A percentile compares a stretch with the other conserved stretches of the same genome.
Conservation (phyloP, 2,888 invertebrate species). For the Cephus nigrinus region DNA sequence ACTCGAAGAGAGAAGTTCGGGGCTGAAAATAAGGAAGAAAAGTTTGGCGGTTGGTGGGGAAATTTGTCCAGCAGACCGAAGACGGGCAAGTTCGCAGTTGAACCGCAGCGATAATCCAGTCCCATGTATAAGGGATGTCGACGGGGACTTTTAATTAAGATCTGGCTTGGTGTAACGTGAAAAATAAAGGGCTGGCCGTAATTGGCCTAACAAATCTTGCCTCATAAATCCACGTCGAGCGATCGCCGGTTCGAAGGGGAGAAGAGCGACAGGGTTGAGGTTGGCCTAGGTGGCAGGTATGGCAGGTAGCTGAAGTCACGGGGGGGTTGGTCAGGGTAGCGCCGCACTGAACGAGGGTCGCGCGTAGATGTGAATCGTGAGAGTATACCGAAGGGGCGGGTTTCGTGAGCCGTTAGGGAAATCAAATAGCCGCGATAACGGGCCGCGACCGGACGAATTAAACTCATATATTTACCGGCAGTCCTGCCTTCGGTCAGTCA, state of each 20-base stretch:
- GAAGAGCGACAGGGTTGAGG: neutral
- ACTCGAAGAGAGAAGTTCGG: neutral
- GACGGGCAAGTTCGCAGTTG: neutral
- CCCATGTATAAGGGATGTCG: neutral
- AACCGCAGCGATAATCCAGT: neutral
- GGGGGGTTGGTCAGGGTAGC: neutral
- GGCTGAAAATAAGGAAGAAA: neutral
- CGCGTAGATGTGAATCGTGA: conserved; percentile 21
- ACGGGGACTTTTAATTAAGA: neutral
- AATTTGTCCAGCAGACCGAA: neutral
- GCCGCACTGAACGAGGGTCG: conserved; percentile 3
- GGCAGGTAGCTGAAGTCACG: neutral
- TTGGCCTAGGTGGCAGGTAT: neutral
- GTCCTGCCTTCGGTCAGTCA: conserved; percentile 27
- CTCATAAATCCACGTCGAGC: conserved; percentile 44
- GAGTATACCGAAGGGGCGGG: conserved; percentile 4
- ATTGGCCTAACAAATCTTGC: conserved; percentile 46
- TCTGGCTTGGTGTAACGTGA: neutral
- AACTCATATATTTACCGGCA: conserved; percentile 43
- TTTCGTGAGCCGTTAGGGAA: conserved; percentile 40
- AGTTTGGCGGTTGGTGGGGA: neutral
- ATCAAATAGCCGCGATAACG: conserved; percentile 45
- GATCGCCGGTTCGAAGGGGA: conserved; percentile 21
- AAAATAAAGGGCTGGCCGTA: conserved; percentile 28
- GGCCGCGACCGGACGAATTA: conserved; percentile 41